Evolutionary conservation across 2,797 vertebrate genomes (phyloP).

Genomic region (Allochrocebus solatus): DNA sequence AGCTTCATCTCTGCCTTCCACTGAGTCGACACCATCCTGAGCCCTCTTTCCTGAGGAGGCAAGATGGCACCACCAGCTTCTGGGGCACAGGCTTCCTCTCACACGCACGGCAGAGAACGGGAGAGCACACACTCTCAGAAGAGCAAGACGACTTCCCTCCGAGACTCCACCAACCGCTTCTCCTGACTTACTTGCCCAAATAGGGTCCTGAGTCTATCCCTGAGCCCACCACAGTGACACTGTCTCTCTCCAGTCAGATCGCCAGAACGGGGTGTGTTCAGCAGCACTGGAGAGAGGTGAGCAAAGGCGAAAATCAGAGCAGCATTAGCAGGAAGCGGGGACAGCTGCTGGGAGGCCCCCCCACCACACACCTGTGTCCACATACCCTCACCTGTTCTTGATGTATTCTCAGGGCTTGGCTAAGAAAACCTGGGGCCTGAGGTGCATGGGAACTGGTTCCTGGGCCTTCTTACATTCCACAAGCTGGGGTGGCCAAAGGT

Average conservation of each 20-base stretch:
- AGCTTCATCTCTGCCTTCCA: neutral
- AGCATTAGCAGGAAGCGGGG: neutral
- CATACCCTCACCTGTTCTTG: neutral
- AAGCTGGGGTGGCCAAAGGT: neutral
- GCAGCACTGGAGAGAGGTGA: neutral
- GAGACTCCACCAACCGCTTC: neutral
- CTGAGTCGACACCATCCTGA: neutral
- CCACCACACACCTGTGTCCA: neutral
- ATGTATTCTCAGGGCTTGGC: neutral
- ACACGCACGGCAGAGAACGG: neutral
- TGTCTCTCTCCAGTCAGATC: neutral
- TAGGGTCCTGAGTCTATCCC: neutral
- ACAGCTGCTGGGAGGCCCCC: neutral
- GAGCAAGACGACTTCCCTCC: neutral
- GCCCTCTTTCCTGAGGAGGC: neutral
- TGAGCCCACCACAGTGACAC: neutral
- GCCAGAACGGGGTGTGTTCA: neutral
- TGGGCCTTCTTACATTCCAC: neutral
- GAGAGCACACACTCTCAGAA: neutral
- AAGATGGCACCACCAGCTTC: neutral
- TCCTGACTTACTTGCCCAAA: neutral
- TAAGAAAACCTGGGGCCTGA: neutral
- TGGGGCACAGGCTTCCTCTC: neutral
- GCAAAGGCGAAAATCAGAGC: neutral
- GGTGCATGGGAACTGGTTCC: neutral